Evolutionary conservation across 2,797 vertebrate species (phyloP).

Genomic region (Lates japonicus): DNA sequence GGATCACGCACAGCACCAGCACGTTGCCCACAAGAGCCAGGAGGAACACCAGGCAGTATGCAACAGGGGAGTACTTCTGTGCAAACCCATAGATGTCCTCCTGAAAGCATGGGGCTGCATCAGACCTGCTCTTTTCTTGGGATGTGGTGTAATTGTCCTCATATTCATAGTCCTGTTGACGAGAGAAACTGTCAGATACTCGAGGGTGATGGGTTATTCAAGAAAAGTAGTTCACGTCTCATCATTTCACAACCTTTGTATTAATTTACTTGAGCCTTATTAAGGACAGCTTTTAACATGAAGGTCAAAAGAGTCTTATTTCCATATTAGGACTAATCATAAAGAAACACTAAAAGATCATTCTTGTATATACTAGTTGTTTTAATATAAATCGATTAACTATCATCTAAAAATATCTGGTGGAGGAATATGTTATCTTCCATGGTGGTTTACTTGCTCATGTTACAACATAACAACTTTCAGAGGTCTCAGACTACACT

Average conservation of each 20-base stretch:
- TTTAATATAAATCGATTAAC: background rate
- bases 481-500: background rate
- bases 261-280: background rate
- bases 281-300: background rate
- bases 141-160: background rate
- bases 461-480: background rate
- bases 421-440: background rate
- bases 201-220: fast-evolving
- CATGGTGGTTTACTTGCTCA: background rate
- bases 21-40: slow-evolving; percentile 86
- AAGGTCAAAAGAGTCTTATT: background rate
- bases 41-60: slow-evolving; percentile 85
- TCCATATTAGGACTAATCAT: background rate
- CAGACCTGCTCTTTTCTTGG: fast-evolving
- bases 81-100: slow-evolving; percentile 74
- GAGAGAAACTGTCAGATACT: slow-evolving; percentile 7
- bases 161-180: fast-evolving
- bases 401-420: background rate
- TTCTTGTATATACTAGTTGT: background rate
- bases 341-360: background rate
- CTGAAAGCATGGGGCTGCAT: slow-evolving; percentile 66
- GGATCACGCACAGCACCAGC: slow-evolving; percentile 86
- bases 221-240: background rate
- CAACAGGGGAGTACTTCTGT: slow-evolving; percentile 73
- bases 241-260: background rate